These are phyloP conservation scores for Whitmania pigra DNA, from an alignment of 1,140 invertebrate genomes.

Conservation along the genomic window DNA sequence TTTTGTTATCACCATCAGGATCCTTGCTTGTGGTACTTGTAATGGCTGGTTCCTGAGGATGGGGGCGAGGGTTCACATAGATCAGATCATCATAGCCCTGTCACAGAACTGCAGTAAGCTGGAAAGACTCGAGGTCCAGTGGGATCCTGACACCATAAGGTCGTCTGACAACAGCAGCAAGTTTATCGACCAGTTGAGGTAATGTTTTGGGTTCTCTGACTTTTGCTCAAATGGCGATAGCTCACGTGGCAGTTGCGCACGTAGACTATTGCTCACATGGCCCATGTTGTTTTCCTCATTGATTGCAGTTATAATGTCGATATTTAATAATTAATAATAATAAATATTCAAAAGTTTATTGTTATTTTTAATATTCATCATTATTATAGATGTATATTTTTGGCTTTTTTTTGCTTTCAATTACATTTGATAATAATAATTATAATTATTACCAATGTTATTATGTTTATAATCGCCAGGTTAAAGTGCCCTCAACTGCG, in stretches of 20 bases:
- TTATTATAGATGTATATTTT: too few species aligned
- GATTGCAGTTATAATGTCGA: too few species aligned
- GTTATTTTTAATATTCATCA: too few species aligned
- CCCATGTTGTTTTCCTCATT: background rate
- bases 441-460: background rate
- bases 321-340: too few species aligned
- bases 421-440: too few species aligned
- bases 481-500: conserved; percentile 42
- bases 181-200: conserved; percentile 44
- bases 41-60: conserved; percentile 90
- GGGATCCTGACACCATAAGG: conserved; percentile 93
- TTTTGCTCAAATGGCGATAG: too few species aligned
- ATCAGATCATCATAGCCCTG: conserved; percentile 93
- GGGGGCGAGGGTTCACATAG: conserved; percentile 58
- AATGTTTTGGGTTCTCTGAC: too few species aligned
- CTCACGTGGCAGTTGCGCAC: too few species aligned
- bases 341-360: too few species aligned
- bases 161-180: conserved; percentile 99
- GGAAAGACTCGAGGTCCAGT: conserved; percentile 81
- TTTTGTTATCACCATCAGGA: conserved; percentile 48
- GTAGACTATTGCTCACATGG: too few species aligned
- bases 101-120: conserved; percentile 78
- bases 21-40: conserved; percentile 89
- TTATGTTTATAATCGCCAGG: conserved; percentile 28
- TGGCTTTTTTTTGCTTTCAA: too few species aligned